Conservation (phyloP, 1,140 invertebrate genomes). For the Akabosia matsudoensis region DNA sequence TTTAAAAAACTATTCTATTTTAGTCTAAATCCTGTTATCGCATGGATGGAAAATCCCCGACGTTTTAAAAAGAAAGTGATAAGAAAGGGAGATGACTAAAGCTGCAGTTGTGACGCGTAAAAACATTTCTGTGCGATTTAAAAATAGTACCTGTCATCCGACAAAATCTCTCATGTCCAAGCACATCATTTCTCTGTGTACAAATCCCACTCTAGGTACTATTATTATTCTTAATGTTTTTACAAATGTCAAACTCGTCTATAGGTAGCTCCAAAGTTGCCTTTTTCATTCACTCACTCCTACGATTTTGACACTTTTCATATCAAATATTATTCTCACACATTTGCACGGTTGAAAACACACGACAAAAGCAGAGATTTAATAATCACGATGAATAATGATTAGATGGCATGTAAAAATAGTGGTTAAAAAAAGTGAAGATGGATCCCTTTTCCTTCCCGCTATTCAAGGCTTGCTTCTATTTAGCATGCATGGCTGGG, state of each 20-base stretch:
- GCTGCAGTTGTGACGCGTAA: too few species aligned
- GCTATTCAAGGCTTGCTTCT: background rate
- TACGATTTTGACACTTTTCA: slow-evolving; percentile 20
- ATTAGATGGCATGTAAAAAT: background rate
- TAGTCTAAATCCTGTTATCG: too few species aligned
- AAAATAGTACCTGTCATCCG: too few species aligned
- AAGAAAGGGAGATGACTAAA: too few species aligned
- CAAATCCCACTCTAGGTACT: background rate
- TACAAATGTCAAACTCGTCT: background rate
- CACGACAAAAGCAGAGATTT: slow-evolving; percentile 9
- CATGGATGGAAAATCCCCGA: background rate
- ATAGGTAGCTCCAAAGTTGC: background rate
- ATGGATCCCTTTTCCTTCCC: background rate
- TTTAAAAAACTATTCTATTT: too few species aligned
- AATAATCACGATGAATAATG: slow-evolving; percentile 20
- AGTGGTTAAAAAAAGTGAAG: background rate
- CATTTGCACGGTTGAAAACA: slow-evolving; percentile 10
- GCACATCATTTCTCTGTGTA: background rate
- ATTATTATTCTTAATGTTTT: background rate
- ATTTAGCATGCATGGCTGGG: background rate
- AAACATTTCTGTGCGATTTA: too few species aligned
- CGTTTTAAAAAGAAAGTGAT: background rate
- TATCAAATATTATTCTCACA: slow-evolving; percentile 13
- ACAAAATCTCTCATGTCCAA: background rate
- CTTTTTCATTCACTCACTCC: background rate